Base-by-base conservation (phyloP, 2,797 vertebrate species). In the Gadopsis bispinosus region DNA sequence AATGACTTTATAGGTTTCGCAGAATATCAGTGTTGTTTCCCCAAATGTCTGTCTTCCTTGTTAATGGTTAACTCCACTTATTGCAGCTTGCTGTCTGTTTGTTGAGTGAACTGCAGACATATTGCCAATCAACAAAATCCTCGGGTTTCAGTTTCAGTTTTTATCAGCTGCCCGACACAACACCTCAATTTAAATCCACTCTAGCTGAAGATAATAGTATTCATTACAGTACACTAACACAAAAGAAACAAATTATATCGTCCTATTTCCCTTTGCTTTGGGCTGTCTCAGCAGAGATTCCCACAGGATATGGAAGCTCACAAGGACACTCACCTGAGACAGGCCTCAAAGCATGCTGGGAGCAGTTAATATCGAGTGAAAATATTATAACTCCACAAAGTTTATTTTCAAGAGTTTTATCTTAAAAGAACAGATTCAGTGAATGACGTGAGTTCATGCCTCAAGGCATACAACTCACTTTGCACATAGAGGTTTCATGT, bases 311-410 rank as follows among this genome's bases (percentile, higher is more conserved):
- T 41, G 2, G 4, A 60, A 9, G 14, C 37, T 29, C 29, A 63
- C 22, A 51, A 74, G 55, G 26, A 71, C 16, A 20, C 13, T 55
- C 29, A 69, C 39, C 14, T 56, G 10, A 59, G 41, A 59, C 19
- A n/a, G 43, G 20, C 26, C 43, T 61, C 68, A 78, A 69, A 73
- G 75, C 74, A 79, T 76, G 45, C 55, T 79, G 60, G 61, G 54
- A 70, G 35, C 43, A 75, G 19, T 69, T 54, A 48, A 55, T 58
- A 55, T 80, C 35, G 9, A 73, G 35, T 53, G 35, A 72, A 74
- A 58, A 75, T 16, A 48, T 29, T 4, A 56, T 19, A 60, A 64
- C n/a, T 16, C 33, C 26, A 10, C 10, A 60, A 43, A 47, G 56
- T 73, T 31, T 35, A 66, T 60, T 73, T 41, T 56, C 0, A 22